Base-by-base conservation (phyloP, 1,140 invertebrate genomes). In the Phocides pigmalion region DNA sequence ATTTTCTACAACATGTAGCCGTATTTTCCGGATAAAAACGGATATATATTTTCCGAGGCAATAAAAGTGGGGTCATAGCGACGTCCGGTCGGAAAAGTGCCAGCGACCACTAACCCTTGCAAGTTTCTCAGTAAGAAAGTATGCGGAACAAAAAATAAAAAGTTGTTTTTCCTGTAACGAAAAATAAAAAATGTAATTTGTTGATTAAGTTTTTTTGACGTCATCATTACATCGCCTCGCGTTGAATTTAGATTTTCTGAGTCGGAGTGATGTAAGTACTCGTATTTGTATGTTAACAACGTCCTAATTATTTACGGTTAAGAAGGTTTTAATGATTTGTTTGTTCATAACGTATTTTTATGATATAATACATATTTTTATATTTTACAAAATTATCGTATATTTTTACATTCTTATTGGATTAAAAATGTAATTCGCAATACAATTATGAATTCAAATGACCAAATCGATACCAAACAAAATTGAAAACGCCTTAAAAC, bases 61-160 rank as follows among this genome's bases (percentile, higher is more conserved):
- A 90, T 90, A 88, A 90, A 90, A 86, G 63, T 79, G 65, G 68
- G 77, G 77, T 79, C 78, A 82, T 87, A 85, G 65, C 68, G 54
- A 74, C 82, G 88, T 90, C 88, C 86, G 80, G 84, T 77, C 73
- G 81, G 84, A 79, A 68, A 44, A 19, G 51, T 84, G 88, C 86
- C 87, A 84, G 76, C 47, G 70, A 76, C 74, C 68, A 70, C 58
- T 72, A 74, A 74, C 75, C 76, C 69, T 75, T 78, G 62, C 66
- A 67, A 66, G 12, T 50, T 50, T 49, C 20, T 32, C 47, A 9
- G 16, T 56, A 37, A 42, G n/a, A 17, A 11, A 22, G 37, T 56
- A 41, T 20, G 22, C 16, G 22, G 41, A 54, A 28, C 22, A 37
- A 54, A 20, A 41, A 41, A 54, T 54, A 41, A 54, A 54, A 54